Percentiles rank a stretch among this genome's conserved stretches.
These are phyloP conservation scores for Trichogramma dendrolimi DNA, from an alignment of 2,888 invertebrate genomes.

Conservation along the genomic window DNA sequence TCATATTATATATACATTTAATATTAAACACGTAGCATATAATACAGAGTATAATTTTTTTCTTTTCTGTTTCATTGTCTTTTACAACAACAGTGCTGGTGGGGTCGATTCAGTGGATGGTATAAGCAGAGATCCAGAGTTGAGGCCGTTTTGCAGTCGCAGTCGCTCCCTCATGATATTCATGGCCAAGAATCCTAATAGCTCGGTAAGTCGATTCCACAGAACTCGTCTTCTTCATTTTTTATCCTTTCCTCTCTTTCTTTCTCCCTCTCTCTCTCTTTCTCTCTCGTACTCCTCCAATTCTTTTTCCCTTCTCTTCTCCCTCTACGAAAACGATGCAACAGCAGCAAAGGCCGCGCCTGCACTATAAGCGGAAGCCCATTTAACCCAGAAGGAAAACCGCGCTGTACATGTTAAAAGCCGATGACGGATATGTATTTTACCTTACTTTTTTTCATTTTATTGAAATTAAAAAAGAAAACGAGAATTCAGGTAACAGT, in stretches of 20 bases:
- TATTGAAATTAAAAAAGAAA: too few species aligned
- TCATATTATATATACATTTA: too few species aligned
- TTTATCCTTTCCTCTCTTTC: background rate
- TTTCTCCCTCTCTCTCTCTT: background rate
- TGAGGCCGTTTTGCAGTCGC: slow-evolving; percentile 51
- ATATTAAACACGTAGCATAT: too few species aligned
- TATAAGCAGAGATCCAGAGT: slow-evolving; percentile 50
- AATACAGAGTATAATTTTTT: too few species aligned
- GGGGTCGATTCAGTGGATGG: slow-evolving; percentile 51
- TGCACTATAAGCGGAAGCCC: slow-evolving; percentile 16
- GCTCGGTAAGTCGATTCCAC: slow-evolving; percentile 41
- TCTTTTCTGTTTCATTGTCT: too few species aligned
- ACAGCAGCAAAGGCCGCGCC: background rate
- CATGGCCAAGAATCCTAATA: slow-evolving; percentile 50
- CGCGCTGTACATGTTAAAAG: background rate
- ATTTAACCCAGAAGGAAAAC: slow-evolving; percentile 26
- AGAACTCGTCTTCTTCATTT: slow-evolving; percentile 16
- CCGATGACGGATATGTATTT: background rate
- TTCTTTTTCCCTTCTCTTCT: background rate
- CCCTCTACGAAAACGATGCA: background rate
- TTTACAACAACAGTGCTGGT: slow-evolving; percentile 35
- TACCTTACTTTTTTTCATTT: background rate
- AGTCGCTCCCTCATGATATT: slow-evolving; percentile 50
- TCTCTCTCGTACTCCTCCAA: slow-evolving; percentile 1
- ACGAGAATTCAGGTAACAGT: too few species aligned